These are phyloP conservation scores for Lepus timidus DNA, from an alignment of 2,113 vertebrate genomes.

Conservation along the genomic window DNA sequence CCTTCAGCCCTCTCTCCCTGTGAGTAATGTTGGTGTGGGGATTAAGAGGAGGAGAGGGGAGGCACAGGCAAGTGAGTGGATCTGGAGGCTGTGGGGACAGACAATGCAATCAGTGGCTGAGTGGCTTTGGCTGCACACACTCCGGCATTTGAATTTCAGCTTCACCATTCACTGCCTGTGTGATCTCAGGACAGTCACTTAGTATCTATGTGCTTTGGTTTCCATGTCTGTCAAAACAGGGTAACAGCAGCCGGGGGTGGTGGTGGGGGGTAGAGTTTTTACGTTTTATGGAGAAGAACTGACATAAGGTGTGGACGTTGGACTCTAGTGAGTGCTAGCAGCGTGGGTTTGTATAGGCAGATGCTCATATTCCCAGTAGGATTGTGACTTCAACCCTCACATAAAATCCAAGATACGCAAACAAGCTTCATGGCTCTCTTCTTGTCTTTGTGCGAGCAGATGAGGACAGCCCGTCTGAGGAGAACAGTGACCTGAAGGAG, in stretches of 20 bases:
- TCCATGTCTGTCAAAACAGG: not conserved
- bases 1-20: not conserved
- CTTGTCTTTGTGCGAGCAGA: slow-evolving; percentile 87
- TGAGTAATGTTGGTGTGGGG: not conserved
- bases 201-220: not conserved
- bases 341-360: no score
- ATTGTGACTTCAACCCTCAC: not conserved
- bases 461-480: slow-evolving; percentile 91
- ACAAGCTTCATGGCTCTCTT: not conserved
- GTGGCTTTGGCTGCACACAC: not conserved
- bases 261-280: not conserved
- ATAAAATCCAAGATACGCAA: slow-evolving; percentile 16
- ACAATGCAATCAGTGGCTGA: not conserved
- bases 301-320: not conserved
- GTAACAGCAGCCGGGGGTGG: not conserved
- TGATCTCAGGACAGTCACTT: not conserved
- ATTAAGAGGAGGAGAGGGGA: not conserved
- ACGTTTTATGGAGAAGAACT: not conserved
- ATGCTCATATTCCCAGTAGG: not conserved
- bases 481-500: slow-evolving; percentile 90
- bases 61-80: not conserved
- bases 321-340: not conserved
- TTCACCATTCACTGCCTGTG: not conserved
- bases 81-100: not conserved
- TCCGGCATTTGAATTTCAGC: not conserved